phyloP scores from a whole-genome alignment of 1,140 invertebrate genomes.

The Formica exsecta region DNA sequence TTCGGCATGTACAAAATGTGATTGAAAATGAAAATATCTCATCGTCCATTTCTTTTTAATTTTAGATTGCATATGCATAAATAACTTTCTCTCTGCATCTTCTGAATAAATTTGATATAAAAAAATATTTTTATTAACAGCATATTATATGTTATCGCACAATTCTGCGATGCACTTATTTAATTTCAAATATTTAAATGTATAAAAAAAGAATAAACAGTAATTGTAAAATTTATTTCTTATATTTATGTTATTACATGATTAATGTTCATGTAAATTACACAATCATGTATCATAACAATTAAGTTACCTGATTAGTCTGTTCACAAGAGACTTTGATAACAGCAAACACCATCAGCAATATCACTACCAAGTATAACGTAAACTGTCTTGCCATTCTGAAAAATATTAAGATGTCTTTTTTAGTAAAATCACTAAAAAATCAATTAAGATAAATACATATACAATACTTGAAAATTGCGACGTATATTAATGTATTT shows the following conservation, averaged over 20 bases:
- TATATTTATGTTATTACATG: background rate
- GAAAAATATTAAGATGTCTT: conserved; percentile 63
- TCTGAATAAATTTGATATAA: background rate
- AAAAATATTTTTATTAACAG: background rate
- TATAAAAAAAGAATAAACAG: background rate
- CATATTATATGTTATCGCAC: background rate
- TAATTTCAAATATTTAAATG: too few relatives aligned
- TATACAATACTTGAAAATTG: background rate
- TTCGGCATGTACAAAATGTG: background rate
- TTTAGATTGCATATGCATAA: background rate
- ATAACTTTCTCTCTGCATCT: background rate
- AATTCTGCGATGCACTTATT: too few relatives aligned
- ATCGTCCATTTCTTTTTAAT: background rate
- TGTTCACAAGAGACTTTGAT: conserved; percentile 80
- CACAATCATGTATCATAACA: background rate
- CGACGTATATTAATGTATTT: background rate
- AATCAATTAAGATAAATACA: background rate
- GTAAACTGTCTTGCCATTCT: conserved; percentile 83
- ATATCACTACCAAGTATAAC: conserved; percentile 76
- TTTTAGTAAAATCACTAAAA: background rate
- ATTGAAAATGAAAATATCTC: background rate
- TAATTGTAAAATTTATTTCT: background rate
- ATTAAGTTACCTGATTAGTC: conserved; percentile 78
- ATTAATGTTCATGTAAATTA: background rate
- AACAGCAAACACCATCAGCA: conserved; percentile 79